These are phyloP conservation scores for Capitulum mitella DNA, from an alignment of 2,888 invertebrate genomes.

Conservation along the genomic window DNA sequence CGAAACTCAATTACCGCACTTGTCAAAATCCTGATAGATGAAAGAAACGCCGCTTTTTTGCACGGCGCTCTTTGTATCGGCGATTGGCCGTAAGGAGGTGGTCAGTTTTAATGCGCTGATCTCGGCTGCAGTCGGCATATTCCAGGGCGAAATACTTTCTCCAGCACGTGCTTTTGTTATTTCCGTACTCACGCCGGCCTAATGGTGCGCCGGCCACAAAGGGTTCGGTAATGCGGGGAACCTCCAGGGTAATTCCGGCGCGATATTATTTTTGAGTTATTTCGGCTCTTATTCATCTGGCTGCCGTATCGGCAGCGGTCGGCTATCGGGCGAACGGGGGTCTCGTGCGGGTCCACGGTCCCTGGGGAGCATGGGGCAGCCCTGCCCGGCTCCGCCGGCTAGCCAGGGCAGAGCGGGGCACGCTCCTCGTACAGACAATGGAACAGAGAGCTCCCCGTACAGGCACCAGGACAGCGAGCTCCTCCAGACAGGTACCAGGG, in stretches of 20 bases:
- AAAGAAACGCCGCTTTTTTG: slow-evolving; percentile 8
- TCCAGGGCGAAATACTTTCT: not conserved
- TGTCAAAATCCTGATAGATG: slow-evolving; percentile 24
- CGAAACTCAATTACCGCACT: slow-evolving; percentile 22
- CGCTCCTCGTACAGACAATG: too few relatives aligned
- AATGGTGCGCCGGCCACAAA: slow-evolving; percentile 6
- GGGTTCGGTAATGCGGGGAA: not conserved
- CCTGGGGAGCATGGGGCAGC: not conserved
- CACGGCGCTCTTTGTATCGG: not conserved
- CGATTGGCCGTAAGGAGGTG: not conserved
- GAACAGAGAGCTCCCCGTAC: too few relatives aligned
- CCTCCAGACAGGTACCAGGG: too few relatives aligned
- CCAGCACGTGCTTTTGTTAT: not conserved
- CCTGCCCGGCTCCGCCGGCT: not conserved
- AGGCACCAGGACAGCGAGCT: too few relatives aligned
- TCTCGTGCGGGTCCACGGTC: not conserved
- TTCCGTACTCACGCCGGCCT: not conserved
- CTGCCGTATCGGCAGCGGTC: not conserved
- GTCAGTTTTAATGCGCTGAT: not conserved
- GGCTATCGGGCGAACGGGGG: not conserved
- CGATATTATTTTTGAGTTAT: slow-evolving; percentile 23
- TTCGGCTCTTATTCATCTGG: slow-evolving; percentile 19
- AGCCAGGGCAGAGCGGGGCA: not conserved
- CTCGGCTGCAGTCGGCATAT: not conserved
- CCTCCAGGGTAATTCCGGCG: slow-evolving; percentile 4